Conservation (phyloP, 2,888 invertebrate genomes). For the Plebejus argus region DNA sequence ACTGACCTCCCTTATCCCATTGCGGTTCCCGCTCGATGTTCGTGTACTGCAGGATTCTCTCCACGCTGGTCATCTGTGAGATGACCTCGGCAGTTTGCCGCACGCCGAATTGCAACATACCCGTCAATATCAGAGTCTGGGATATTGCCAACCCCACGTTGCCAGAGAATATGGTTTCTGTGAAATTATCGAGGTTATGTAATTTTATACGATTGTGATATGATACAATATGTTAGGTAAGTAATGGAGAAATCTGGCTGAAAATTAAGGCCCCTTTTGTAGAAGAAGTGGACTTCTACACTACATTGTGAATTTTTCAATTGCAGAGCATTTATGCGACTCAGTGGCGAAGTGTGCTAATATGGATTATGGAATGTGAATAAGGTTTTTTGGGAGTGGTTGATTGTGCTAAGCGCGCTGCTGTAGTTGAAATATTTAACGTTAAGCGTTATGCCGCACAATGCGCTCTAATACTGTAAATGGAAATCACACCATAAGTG, state of each 20-base stretch:
- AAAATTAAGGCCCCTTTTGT: background rate
- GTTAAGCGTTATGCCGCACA: no score
- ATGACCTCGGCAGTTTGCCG: conserved; percentile 86
- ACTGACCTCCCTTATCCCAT: conserved; percentile 74
- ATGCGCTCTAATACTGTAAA: no score
- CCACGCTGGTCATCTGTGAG: conserved; percentile 87
- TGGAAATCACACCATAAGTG: no score
- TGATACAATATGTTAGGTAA: background rate
- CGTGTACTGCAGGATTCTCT: conserved; percentile 86
- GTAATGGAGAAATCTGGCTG: background rate
- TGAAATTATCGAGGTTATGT: conserved; percentile 35
- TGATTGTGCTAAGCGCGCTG: no score
- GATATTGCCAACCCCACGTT: conserved; percentile 87
- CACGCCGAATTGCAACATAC: conserved; percentile 86
- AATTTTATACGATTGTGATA: background rate
- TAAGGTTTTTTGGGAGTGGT: no score
- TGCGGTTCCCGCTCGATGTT: conserved; percentile 83
- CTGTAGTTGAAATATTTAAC: no score
- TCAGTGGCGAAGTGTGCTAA: no score
- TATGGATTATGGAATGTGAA: no score
- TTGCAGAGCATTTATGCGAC: no score
- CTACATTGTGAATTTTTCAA: background rate
- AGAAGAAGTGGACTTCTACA: background rate
- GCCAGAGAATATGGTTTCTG: conserved; percentile 80
- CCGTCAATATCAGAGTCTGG: conserved; percentile 85